Percentiles rank a stretch among this genome's conserved stretches.
Conservation (phyloP, 2,888 invertebrate genomes). For the Tachystola acroxantha region DNA sequence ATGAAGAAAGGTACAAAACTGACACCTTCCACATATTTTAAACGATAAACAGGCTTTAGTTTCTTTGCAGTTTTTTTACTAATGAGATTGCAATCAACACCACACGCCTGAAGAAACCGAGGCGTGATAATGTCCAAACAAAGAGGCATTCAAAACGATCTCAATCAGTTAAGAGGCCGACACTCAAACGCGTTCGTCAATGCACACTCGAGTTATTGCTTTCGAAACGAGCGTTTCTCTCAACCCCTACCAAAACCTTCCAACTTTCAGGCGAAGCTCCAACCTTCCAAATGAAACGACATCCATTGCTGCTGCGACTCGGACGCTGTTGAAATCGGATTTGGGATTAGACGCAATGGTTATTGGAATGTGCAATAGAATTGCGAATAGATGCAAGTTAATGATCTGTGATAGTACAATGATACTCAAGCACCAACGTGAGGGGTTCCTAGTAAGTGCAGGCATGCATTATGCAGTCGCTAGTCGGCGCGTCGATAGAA, state of each 20-base stretch:
- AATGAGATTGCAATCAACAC: too few species aligned
- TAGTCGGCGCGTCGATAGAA: conserved; percentile 44
- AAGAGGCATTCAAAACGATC: conserved; percentile 59
- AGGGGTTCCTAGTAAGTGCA: conserved; percentile 53
- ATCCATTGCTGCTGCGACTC: not conserved
- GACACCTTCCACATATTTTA: too few species aligned
- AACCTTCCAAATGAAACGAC: not conserved
- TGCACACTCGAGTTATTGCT: conserved; percentile 63
- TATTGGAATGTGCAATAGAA: not conserved
- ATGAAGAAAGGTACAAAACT: too few species aligned
- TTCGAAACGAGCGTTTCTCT: conserved; percentile 51
- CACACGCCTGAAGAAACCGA: conserved; percentile 29
- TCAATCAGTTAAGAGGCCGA: conserved; percentile 53
- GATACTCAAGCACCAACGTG: conserved; percentile 28
- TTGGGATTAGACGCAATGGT: conserved; percentile 19
- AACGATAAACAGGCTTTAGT: too few species aligned
- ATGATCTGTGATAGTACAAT: conserved; percentile 30
- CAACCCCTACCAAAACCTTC: conserved; percentile 22
- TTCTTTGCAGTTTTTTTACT: too few species aligned
- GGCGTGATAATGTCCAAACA: conserved; percentile 34
- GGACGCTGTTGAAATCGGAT: not conserved
- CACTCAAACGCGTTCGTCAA: conserved; percentile 65
- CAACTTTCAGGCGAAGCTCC: not conserved
- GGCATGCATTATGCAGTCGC: conserved; percentile 61
- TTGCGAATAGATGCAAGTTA: conserved; percentile 17